These are phyloP conservation scores for Metacarcinus magister DNA, from an alignment of 2,888 invertebrate species.

Conservation along the genomic window DNA sequence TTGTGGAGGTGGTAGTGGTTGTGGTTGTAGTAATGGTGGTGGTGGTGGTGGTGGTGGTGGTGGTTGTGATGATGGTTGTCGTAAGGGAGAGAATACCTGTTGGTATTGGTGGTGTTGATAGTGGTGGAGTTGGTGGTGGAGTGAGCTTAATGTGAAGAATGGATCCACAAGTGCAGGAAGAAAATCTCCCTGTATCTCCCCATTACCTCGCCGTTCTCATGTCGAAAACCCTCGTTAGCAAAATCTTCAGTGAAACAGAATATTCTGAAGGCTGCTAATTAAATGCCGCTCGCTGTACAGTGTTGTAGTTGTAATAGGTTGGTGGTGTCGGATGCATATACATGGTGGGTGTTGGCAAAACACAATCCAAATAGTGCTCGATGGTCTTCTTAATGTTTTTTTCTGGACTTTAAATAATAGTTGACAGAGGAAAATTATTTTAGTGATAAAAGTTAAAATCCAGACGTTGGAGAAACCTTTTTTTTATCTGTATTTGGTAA, in stretches of 20 bases:
- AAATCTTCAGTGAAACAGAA: constrained; percentile 26
- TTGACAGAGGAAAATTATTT: background rate
- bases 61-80: background rate
- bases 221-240: background rate
- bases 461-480: background rate
- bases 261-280: background rate
- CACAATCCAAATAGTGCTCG: too few species aligned
- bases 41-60: constrained; percentile 16
- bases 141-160: background rate
- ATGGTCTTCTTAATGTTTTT: background rate
- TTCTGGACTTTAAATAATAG: background rate
- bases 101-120: background rate
- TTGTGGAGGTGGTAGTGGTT: too few species aligned
- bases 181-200: background rate
- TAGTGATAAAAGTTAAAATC: background rate
- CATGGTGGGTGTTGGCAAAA: background rate
- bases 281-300: background rate
- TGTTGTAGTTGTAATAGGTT: background rate
- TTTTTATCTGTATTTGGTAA: background rate
- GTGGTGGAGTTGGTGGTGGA: background rate
- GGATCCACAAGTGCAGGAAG: background rate
- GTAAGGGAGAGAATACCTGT: background rate
- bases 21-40: background rate
- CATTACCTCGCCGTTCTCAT: background rate
- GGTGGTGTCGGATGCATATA: background rate